Conservation (phyloP, 2,113 vertebrate species). For the Noturus placidus region DNA sequence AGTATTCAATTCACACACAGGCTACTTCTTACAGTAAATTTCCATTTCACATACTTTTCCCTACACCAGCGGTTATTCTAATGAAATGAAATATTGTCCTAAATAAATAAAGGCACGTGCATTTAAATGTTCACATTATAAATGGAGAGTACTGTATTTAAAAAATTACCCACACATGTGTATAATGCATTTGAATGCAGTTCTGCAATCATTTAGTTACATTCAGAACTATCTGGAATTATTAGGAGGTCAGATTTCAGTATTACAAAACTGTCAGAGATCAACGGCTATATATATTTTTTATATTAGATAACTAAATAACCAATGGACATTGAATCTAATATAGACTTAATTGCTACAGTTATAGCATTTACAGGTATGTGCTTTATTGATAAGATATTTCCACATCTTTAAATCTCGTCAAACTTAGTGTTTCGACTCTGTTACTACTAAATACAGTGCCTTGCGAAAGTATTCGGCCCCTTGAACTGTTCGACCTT, state of each 20-base stretch:
- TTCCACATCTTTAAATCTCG: background rate
- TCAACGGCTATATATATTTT: background rate
- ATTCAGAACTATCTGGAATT: background rate
- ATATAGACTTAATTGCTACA: background rate
- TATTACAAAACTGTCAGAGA: background rate
- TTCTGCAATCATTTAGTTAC: background rate
- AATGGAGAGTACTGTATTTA: background rate
- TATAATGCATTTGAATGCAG: background rate
- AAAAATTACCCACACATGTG: background rate
- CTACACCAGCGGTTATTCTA: background rate
- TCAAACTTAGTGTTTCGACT: background rate
- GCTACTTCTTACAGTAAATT: constrained; percentile 47
- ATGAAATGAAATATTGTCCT: background rate
- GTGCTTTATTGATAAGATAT: background rate
- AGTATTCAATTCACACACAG: constrained; percentile 7
- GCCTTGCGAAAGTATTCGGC: too few species aligned
- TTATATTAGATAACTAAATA: background rate
- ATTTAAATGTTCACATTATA: background rate
- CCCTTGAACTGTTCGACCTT: too few species aligned
- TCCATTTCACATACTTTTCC: constrained; percentile 50
- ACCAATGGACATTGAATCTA: background rate
- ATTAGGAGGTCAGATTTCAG: background rate
- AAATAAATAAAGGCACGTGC: background rate
- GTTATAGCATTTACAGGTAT: too few species aligned
- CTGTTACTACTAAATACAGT: background rate